Conservation (phyloP, 2,797 vertebrate genomes). For the Pygocentrus nattereri region DNA sequence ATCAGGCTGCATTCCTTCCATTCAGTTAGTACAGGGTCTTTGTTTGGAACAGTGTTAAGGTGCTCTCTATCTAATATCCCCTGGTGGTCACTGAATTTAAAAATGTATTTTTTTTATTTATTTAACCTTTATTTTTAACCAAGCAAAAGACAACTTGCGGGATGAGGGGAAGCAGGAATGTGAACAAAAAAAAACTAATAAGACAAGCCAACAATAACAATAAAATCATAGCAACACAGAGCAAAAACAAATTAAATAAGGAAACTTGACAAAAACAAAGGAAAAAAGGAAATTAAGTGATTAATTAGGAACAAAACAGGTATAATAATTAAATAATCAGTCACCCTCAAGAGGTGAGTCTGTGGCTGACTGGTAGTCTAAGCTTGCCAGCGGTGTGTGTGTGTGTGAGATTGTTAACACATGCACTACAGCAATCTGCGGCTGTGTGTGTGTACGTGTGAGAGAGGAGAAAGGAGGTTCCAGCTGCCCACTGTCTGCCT, state of each 20-base stretch:
- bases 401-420: neutral
- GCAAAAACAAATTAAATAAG: neutral
- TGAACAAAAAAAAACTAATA: no score
- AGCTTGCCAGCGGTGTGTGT: conserved; percentile 6
- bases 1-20: neutral
- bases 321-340: neutral
- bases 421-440: neutral
- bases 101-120: no score
- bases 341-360: conserved; percentile 23
- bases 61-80: neutral
- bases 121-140: no score
- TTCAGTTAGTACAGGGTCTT: neutral
- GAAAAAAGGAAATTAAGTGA: neutral
- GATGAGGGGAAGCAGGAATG: neutral
- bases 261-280: neutral
- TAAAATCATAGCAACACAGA: neutral
- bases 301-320: neutral
- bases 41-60: neutral
- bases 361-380: conserved; percentile 44
- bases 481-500: conserved; percentile 74
- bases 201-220: neutral
- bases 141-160: no score
- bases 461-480: conserved; percentile 52
- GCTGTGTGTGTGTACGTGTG: conserved; percentile 10
- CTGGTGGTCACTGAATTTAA: no score